Evolutionary conservation across 2,888 invertebrate species (phyloP).

Genomic region (Watsonalla binaria): DNA sequence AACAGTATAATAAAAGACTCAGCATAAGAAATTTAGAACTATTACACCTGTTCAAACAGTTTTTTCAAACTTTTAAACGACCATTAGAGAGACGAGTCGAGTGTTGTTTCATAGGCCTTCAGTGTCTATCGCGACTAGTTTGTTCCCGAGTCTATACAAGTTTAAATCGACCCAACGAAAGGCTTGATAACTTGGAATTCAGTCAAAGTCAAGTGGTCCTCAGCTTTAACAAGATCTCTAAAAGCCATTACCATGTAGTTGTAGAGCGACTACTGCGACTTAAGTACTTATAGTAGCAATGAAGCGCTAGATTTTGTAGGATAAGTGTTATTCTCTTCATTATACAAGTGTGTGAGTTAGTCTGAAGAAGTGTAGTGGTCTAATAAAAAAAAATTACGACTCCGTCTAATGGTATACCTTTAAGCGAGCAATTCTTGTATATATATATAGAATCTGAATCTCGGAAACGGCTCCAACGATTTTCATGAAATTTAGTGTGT

Average conservation of each 20-base stretch:
- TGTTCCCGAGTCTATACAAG: slow-evolving; percentile 12
- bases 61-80: not conserved
- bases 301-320: slow-evolving; percentile 5
- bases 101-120: not conserved
- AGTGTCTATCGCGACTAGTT: not conserved
- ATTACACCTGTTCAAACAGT: too few species aligned
- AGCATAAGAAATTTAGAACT: too few species aligned
- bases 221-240: slow-evolving; percentile 24
- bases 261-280: slow-evolving; percentile 5
- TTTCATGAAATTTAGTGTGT: too few species aligned
- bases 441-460: too few species aligned
- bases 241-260: slow-evolving; percentile 27
- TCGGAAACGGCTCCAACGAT: too few species aligned
- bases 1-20: too few species aligned
- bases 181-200: slow-evolving; percentile 24
- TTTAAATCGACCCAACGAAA: slow-evolving; percentile 14
- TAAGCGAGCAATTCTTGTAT: too few species aligned
- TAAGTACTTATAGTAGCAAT: slow-evolving; percentile 5
- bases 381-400: too few species aligned
- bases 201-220: slow-evolving; percentile 26
- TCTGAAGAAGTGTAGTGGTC: too few species aligned
- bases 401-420: too few species aligned
- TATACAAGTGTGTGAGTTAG: too few species aligned
- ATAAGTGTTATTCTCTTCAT: too few species aligned
- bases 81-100: not conserved